A percentile compares a stretch with the other conserved stretches of the same genome.
Evolutionary conservation across 2,888 invertebrate species (phyloP).

Genomic region (Watsonalla cultraria): DNA sequence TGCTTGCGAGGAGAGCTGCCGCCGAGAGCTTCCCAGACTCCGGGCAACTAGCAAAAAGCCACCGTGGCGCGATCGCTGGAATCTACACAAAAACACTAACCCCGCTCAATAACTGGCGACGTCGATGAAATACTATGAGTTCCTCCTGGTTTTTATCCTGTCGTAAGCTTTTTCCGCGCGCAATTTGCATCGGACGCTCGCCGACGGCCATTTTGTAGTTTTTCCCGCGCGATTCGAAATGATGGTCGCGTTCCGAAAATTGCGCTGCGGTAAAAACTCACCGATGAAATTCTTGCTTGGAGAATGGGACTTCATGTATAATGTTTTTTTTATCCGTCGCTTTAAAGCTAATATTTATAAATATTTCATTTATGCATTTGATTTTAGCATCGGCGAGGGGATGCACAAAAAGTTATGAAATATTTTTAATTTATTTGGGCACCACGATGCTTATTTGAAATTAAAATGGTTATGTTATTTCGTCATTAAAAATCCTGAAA

Average conservation of each 20-base stretch:
- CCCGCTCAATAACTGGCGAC: constrained; percentile 70
- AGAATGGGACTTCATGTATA: constrained; percentile 59
- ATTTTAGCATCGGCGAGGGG: constrained; percentile 8
- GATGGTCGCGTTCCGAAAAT: constrained; percentile 61
- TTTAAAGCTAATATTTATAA: constrained; percentile 35
- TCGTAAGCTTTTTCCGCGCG: constrained; percentile 54
- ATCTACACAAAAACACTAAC: constrained; percentile 64
- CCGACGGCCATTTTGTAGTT: constrained; percentile 60
- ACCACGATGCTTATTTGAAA: no score
- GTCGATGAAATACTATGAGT: constrained; percentile 76
- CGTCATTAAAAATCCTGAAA: no score
- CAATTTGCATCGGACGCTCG: constrained; percentile 66
- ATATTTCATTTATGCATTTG: constrained; percentile 34
- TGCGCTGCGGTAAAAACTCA: constrained; percentile 47
- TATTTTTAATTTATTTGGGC: neutral
- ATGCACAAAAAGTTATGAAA: neutral
- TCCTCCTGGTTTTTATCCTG: constrained; percentile 65
- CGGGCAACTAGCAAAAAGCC: constrained; percentile 40
- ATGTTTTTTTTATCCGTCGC: constrained; percentile 38
- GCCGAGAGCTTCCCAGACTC: constrained; percentile 67
- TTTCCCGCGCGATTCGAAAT: constrained; percentile 57
- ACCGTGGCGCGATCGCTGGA: constrained; percentile 45
- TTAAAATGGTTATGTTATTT: no score
- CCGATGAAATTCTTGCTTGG: constrained; percentile 62
- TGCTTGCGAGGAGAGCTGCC: constrained; percentile 38